These are phyloP conservation scores for Papilio glaucus DNA, from an alignment of 1,140 invertebrate genomes.

Conservation along the genomic window DNA sequence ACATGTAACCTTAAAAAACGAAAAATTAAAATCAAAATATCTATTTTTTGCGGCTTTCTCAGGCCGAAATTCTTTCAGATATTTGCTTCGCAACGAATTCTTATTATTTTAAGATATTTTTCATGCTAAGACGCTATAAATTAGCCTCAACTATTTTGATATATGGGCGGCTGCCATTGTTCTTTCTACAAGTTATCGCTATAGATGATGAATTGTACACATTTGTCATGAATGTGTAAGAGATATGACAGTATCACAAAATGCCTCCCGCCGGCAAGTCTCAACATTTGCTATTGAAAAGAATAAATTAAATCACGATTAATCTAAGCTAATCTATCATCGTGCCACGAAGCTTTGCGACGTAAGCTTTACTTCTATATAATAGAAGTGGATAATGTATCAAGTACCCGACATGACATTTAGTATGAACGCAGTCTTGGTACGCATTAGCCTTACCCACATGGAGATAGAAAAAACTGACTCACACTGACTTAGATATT, in stretches of 20 bases:
- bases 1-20: too few relatives aligned
- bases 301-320: constrained; percentile 19
- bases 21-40: too few relatives aligned
- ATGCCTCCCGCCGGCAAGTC: neutral
- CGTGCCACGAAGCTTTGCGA: neutral
- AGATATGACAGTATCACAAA: constrained; percentile 27
- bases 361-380: constrained; percentile 1
- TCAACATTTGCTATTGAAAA: constrained; percentile 3
- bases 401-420: neutral
- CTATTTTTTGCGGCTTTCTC: too few relatives aligned
- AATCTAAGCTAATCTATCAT: constrained; percentile 20
- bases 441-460: neutral
- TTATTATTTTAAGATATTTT: too few relatives aligned
- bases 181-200: neutral
- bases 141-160: too few relatives aligned
- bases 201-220: constrained; percentile 6
- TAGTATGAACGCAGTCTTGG: neutral
- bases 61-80: too few relatives aligned
- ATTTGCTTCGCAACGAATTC: too few relatives aligned
- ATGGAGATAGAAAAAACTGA: neutral
- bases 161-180: too few relatives aligned
- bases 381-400: neutral
- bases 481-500: neutral
- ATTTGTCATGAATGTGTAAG: constrained; percentile 21
- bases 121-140: too few relatives aligned